These are phyloP conservation scores for Dipodomys stephensi DNA, from an alignment of 2,113 vertebrate genomes.

Conservation along the genomic window DNA sequence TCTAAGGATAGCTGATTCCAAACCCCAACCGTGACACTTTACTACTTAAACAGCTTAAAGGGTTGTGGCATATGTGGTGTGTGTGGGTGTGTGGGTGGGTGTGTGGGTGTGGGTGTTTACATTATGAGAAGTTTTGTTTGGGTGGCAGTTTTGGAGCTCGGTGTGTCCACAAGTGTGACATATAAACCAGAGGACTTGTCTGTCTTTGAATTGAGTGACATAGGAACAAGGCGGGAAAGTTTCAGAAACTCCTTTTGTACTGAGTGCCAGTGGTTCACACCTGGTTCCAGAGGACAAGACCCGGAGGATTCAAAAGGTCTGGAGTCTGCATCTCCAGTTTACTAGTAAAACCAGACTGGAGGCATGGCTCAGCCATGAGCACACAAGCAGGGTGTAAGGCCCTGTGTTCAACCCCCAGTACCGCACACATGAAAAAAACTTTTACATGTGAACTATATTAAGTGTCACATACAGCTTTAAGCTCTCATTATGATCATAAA, in stretches of 20 bases:
- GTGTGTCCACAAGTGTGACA: background rate
- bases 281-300: too few relatives aligned
- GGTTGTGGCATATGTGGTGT: background rate
- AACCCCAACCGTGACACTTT: background rate
- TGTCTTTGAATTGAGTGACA: slow-evolving; percentile 32
- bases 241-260: slow-evolving; percentile 3
- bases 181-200: background rate
- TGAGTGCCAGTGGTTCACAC: too few relatives aligned
- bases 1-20: background rate
- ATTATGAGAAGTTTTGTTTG: slow-evolving; percentile 39
- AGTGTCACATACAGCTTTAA: slow-evolving; percentile 7
- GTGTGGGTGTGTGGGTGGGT: too few relatives aligned
- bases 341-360: too few relatives aligned
- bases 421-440: too few relatives aligned
- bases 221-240: background rate
- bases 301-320: too few relatives aligned
- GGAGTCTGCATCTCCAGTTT: too few relatives aligned
- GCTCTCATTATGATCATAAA: slow-evolving; percentile 51
- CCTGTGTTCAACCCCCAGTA: too few relatives aligned
- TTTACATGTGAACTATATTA: slow-evolving; percentile 21
- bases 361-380: too few relatives aligned
- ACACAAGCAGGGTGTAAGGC: too few relatives aligned
- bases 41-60: background rate
- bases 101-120: slow-evolving; percentile 2
- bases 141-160: slow-evolving; percentile 42